phyloP scores from a whole-genome alignment of 2,888 invertebrate species.

The Schizaphis graminum region DNA sequence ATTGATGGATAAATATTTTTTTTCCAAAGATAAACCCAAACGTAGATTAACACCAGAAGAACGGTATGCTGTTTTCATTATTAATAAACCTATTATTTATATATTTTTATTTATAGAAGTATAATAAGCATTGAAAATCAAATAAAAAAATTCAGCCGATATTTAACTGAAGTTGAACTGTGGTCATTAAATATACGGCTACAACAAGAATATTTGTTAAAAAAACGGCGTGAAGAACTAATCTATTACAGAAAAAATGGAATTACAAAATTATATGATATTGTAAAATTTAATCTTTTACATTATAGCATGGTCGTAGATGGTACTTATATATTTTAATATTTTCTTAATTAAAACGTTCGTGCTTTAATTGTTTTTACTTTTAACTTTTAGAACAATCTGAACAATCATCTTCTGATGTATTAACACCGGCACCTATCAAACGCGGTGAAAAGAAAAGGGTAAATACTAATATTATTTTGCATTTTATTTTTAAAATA shows the following conservation, averaged over 20 bases:
- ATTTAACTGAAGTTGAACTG: slow-evolving; percentile 63
- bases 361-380: neutral
- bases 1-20: slow-evolving; percentile 87
- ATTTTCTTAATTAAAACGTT: neutral
- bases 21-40: slow-evolving; percentile 72
- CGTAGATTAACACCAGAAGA: slow-evolving; percentile 83
- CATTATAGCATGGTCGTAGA: slow-evolving; percentile 52
- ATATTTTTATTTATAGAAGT: slow-evolving; percentile 26
- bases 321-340: neutral
- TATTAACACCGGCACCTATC: slow-evolving; percentile 36
- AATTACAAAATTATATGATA: slow-evolving; percentile 65
- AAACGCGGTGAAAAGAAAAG: slow-evolving; percentile 48
- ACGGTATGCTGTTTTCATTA: slow-evolving; percentile 74
- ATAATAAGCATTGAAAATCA: slow-evolving; percentile 63
- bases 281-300: slow-evolving; percentile 66
- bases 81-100: neutral
- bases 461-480: slow-evolving; percentile 27
- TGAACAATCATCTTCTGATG: slow-evolving; percentile 49
- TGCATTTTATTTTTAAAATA: neutral
- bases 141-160: slow-evolving; percentile 61
- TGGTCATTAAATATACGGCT: slow-evolving; percentile 64
- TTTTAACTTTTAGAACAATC: slow-evolving; percentile 46
- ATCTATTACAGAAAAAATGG: slow-evolving; percentile 76
- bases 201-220: slow-evolving; percentile 65
- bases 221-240: slow-evolving; percentile 65